Conservation (phyloP, 2,888 invertebrate species). For the Orthosia gracilis region DNA sequence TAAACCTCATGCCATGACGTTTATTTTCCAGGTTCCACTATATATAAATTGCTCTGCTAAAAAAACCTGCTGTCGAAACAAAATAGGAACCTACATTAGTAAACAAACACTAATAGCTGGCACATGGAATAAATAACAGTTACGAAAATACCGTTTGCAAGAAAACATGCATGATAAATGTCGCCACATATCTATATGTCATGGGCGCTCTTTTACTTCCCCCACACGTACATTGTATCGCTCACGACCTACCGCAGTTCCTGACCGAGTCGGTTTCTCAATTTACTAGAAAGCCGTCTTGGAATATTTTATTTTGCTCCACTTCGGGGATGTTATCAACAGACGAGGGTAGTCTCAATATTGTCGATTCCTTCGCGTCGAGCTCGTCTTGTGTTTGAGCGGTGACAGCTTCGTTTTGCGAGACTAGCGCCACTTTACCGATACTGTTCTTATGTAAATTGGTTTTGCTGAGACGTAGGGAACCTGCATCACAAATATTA, state of each 20-base stretch:
- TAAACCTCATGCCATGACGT: background rate
- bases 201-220: slow-evolving; percentile 6
- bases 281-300: slow-evolving; percentile 64
- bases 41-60: background rate
- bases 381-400: slow-evolving; percentile 46
- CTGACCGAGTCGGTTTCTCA: slow-evolving; percentile 58
- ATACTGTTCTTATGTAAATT: slow-evolving; percentile 44
- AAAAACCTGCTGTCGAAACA: background rate
- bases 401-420: slow-evolving; percentile 35
- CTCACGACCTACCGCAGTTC: slow-evolving; percentile 31
- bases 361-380: slow-evolving; percentile 56
- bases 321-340: slow-evolving; percentile 61
- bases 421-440: slow-evolving; percentile 31
- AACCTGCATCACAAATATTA: background rate
- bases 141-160: background rate
- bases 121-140: background rate
- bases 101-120: background rate
- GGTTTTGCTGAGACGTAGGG: slow-evolving; percentile 11
- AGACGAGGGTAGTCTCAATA: slow-evolving; percentile 48
- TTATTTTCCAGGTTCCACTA: background rate
- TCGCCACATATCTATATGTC: background rate
- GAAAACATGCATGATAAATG: background rate
- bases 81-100: background rate
- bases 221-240: slow-evolving; percentile 14
- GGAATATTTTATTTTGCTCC: slow-evolving; percentile 66